Conservation (phyloP, 2,888 invertebrate species). For the Metacarcinus magister region DNA sequence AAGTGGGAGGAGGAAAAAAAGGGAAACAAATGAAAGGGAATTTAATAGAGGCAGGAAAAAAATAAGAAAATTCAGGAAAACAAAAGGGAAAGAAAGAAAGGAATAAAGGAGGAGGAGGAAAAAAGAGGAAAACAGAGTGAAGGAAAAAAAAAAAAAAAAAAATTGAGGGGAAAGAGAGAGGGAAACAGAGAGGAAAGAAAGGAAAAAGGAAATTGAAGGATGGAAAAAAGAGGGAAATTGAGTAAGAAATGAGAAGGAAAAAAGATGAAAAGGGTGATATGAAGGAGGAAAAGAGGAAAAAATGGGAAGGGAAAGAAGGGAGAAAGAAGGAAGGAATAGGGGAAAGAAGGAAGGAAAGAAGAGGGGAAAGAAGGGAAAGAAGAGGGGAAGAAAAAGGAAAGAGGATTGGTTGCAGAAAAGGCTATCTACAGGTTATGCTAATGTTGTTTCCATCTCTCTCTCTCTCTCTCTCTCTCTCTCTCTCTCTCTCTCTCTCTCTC, state of each 20-base stretch:
- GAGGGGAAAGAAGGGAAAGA: neutral
- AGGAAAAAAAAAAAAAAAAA: too few relatives aligned
- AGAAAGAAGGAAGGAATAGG: neutral
- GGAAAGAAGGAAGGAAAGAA: neutral
- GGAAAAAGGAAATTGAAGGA: too few relatives aligned
- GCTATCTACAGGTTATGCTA: conserved; percentile 32
- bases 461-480: neutral
- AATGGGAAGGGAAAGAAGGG: too few relatives aligned
- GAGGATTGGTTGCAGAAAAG: neutral
- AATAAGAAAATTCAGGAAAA: neutral
- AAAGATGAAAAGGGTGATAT: too few relatives aligned
- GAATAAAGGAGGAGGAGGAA: too few relatives aligned
- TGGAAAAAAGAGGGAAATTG: too few relatives aligned
- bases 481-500: neutral
- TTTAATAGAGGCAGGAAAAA: neutral
- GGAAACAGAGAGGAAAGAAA: too few relatives aligned
- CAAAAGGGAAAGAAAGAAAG: neutral
- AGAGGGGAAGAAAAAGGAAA: neutral
- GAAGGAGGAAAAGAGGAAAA: too few relatives aligned
- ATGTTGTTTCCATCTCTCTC: neutral
- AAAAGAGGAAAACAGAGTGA: too few relatives aligned
- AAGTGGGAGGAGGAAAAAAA: neutral
- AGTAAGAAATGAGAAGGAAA: too few relatives aligned
- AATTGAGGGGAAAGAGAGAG: too few relatives aligned
- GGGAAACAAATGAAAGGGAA: neutral